Base-by-base conservation (phyloP, 2,888 invertebrate genomes). In the Diogma glabrata region DNA sequence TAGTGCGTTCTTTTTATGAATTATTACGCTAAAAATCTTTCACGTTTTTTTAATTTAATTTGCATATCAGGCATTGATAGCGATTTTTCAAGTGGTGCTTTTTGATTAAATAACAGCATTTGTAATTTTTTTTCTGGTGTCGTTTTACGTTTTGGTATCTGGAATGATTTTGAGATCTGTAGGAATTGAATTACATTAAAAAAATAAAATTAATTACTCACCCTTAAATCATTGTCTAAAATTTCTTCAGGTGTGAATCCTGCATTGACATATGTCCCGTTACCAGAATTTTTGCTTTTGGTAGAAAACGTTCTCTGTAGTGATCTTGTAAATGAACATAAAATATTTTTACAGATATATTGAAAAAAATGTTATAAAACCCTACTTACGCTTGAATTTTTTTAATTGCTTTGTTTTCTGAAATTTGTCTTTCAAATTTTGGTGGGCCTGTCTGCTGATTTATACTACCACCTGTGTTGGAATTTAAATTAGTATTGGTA, bases 21-120 rank as follows among this genome's bases (percentile, higher is more conserved):
- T 57, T 77, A 84, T 79, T 69, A 88, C 88, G 78, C 82, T 59
- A 80, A 72, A 10, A 84, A 69, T 54, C 84, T 70, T 59, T 84
- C 81, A 49, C 78, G 73, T 61, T 82, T 86, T 66, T 85, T 87
- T 2, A 74, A 74, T 59, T 79, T 81, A 30, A 79, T 82, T 60
- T 85, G 82, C 60, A 90, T 86, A 60, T 90, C 87, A 0, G 90
- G 89, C 81, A 90, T 82, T 0, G 89, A 89, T 14, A 81, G 71
- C 1, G 88, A 87, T 65, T 89, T 89, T 63, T 87, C 85, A 45
- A 89, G 64, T 0, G 84, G 81, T 8, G 77, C 77, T 57, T 74
- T 78, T 45, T 68, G 67, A 1, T 75, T 74, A 2, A 79, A 67
- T 23, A 80, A 60, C 26, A 79, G 63, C 47, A 72, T 73, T 51